Percentiles rank a stretch among this genome's conserved stretches.
These are phyloP conservation scores for Bombus sibiricus DNA, from an alignment of 1,140 invertebrate species.

Conservation along the genomic window DNA sequence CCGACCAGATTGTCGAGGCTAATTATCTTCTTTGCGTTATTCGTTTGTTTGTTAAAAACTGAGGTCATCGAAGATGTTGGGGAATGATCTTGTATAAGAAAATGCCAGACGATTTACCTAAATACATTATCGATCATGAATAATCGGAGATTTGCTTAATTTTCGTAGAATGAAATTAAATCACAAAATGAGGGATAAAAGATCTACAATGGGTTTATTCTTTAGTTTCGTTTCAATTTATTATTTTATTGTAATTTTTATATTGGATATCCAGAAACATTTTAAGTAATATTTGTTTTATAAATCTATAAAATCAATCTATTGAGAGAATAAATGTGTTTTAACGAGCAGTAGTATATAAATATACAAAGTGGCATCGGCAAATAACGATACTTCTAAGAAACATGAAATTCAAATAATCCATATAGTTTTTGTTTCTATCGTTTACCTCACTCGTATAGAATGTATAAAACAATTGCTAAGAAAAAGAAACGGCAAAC, in stretches of 20 bases:
- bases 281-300: too few relatives aligned
- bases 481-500: background rate
- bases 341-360: too few relatives aligned
- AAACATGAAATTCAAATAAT: conserved; percentile 3
- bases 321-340: too few relatives aligned
- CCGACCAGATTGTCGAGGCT: conserved; percentile 2
- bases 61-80: background rate
- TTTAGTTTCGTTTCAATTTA: too few relatives aligned
- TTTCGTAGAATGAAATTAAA: too few relatives aligned
- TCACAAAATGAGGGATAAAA: too few relatives aligned
- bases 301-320: too few relatives aligned
- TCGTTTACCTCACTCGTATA: background rate
- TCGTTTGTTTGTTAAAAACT: background rate
- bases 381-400: background rate
- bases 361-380: background rate
- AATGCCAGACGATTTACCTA: background rate
- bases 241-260: too few relatives aligned
- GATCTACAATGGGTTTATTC: too few relatives aligned
- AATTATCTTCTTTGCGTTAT: background rate
- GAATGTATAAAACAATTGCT: background rate
- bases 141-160: too few relatives aligned
- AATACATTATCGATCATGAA: too few relatives aligned
- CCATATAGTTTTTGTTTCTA: background rate
- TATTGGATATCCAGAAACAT: too few relatives aligned
- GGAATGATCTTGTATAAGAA: background rate